These are phyloP conservation scores for Cataglyphis albicans DNA, from an alignment of 2,888 invertebrate genomes.

Conservation along the genomic window DNA sequence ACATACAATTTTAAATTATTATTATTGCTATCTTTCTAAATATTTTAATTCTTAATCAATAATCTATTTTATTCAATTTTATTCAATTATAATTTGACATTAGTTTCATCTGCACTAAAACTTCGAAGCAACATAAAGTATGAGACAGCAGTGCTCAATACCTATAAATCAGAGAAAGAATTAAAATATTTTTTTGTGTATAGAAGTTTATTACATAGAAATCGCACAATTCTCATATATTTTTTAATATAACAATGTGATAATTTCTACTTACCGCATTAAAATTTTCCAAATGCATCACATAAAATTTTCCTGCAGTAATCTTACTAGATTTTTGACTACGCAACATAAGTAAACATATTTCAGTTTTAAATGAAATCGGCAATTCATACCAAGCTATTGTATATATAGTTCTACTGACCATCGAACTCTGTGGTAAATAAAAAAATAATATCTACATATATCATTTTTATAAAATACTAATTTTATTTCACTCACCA, in stretches of 20 bases:
- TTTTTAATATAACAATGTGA: not conserved
- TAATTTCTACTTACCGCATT: constrained; percentile 65
- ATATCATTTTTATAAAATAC: not conserved
- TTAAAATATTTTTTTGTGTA: constrained; percentile 18
- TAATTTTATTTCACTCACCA: constrained; percentile 8
- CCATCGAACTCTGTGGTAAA: constrained; percentile 70
- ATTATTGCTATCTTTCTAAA: constrained; percentile 15
- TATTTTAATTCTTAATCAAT: constrained; percentile 14
- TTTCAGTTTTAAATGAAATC: constrained; percentile 62
- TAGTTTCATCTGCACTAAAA: constrained; percentile 57
- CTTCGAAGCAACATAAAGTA: constrained; percentile 79
- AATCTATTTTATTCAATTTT: not conserved
- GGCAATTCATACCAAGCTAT: constrained; percentile 75
- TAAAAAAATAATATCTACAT: constrained; percentile 22
- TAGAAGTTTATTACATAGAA: not conserved
- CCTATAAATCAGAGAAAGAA: constrained; percentile 65
- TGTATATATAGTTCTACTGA: constrained; percentile 72
- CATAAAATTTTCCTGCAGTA: constrained; percentile 78
- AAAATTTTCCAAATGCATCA: constrained; percentile 79
- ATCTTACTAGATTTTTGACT: constrained; percentile 75
- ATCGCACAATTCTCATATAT: not conserved
- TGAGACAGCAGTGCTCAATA: constrained; percentile 77
- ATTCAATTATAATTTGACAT: constrained; percentile 3
- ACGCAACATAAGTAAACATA: constrained; percentile 74
- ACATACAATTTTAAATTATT: constrained; percentile 1